Evolutionary conservation across 2,888 invertebrate species (phyloP), one percentile per base, ranked within the genome.

Genomic region (Drosophila pseudotakahashii): DNA sequence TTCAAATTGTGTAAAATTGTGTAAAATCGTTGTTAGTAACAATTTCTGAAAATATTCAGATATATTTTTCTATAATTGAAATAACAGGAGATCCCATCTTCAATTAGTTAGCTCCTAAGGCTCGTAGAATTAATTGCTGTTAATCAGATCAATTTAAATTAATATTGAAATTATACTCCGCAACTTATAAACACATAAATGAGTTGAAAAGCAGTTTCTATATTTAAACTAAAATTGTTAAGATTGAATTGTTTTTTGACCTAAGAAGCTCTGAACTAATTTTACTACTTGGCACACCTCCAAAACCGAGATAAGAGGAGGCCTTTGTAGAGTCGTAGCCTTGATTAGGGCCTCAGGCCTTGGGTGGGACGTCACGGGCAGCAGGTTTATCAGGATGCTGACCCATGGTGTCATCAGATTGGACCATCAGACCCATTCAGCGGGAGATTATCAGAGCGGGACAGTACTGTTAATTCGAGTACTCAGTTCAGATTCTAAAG

Each of bases 351-450:
- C 58, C 64, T 6, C 23, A 6, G 16, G 10, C 34, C 44, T 32
- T 30, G 23, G n/a, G 16, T 11, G 34, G 11, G 14, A 39, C 64
- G 64, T 66, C 64, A 66, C 23, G 0, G 30, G 34, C 19, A 53
- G 30, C 7, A 14, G 57, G 71, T 39, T 76, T 74, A 74, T 74
- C 76, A 47, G 53, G 48, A 54, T 63, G 55, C 4, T 39, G 75
- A 74, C 58, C 75, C 19, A 0, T 6, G 53, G 52, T 48, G 72
- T 36, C 57, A 66, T 47, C 55, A 41, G 34, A 34, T 34, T 7
- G 53, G 52, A 66, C 30, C 57, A 66, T 42, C 55, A 41, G 57
- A 39, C 50, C 37, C 23, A 58, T 57, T 37, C 11, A 37, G 13
- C 13, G 9, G 9, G 16, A 54, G 73, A 76, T 73, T 61, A 52